These are phyloP conservation scores for Potamilus streckersoni DNA, from an alignment of 1,140 invertebrate genomes.

Conservation along the genomic window DNA sequence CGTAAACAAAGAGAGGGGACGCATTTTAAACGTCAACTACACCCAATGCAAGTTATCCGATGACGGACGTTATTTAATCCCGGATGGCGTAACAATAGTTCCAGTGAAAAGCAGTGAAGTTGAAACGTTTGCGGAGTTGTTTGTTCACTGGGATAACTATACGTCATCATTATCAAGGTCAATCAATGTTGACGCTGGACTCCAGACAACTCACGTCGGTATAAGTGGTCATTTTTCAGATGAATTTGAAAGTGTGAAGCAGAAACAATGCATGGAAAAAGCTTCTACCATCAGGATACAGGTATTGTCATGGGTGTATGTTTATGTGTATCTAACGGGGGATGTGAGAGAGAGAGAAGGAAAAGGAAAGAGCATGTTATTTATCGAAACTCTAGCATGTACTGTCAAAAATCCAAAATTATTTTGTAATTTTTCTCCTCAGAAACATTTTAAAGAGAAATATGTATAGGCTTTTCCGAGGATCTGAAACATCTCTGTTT, in stretches of 20 bases:
- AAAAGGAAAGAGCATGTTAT: too few species aligned
- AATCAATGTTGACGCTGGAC: constrained; percentile 37
- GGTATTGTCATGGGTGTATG: not conserved
- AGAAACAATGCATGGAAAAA: constrained; percentile 34
- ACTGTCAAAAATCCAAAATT: too few species aligned
- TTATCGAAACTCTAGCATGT: too few species aligned
- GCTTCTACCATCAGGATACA: constrained; percentile 31
- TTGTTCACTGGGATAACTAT: constrained; percentile 38
- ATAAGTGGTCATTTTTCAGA: constrained; percentile 43
- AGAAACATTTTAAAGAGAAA: too few species aligned
- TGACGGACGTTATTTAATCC: constrained; percentile 48
- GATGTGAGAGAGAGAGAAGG: too few species aligned
- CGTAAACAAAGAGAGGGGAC: constrained; percentile 41
- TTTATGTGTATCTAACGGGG: too few species aligned
- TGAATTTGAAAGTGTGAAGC: constrained; percentile 31
- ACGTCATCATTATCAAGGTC: constrained; percentile 33
- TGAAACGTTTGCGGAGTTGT: constrained; percentile 34
- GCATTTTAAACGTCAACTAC: constrained; percentile 41
- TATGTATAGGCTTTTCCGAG: too few species aligned
- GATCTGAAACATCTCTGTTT: too few species aligned
- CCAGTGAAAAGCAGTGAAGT: constrained; percentile 45
- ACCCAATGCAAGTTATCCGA: constrained; percentile 39
- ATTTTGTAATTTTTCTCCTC: too few species aligned
- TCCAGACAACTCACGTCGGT: constrained; percentile 4
- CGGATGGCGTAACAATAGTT: constrained; percentile 38